A percentile compares a stretch with the other conserved stretches of the same genome.
Conservation (phyloP, 2,888 invertebrate species). For the Craniophora ligustri region DNA sequence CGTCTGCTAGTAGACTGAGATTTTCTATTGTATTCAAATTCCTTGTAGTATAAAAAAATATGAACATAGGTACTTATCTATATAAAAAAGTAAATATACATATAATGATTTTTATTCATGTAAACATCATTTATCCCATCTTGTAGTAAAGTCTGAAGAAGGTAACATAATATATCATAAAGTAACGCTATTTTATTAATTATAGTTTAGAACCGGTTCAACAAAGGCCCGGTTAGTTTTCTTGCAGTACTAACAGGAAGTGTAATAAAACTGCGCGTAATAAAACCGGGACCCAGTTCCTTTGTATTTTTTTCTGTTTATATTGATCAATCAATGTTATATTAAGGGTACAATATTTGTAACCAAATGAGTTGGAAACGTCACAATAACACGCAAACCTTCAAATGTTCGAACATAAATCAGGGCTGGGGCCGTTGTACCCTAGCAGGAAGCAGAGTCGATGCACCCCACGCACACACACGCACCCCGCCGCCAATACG, state of each 20-base stretch:
- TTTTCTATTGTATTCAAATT: too few relatives aligned
- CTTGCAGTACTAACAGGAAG: not conserved
- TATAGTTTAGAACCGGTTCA: too few relatives aligned
- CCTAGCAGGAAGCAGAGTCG: constrained; percentile 84
- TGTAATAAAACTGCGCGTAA: constrained; percentile 27
- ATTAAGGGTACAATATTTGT: constrained; percentile 52
- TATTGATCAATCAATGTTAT: constrained; percentile 63
- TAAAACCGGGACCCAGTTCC: constrained; percentile 36
- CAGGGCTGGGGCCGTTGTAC: constrained; percentile 84
- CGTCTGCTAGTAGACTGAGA: too few relatives aligned
- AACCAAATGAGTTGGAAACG: constrained; percentile 71
- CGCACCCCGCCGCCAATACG: constrained; percentile 38
- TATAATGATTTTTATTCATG: too few relatives aligned
- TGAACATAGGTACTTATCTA: too few relatives aligned
- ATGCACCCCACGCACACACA: constrained; percentile 82
- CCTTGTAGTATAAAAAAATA: too few relatives aligned
- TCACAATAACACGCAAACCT: constrained; percentile 83
- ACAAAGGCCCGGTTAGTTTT: too few relatives aligned
- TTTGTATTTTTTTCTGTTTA: constrained; percentile 42
- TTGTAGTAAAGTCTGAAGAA: too few relatives aligned
- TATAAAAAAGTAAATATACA: too few relatives aligned
- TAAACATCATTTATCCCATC: too few relatives aligned
- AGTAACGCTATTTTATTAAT: too few relatives aligned
- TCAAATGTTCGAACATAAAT: constrained; percentile 80
- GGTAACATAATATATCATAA: too few relatives aligned